Evolutionary conservation across 2,113 vertebrate species (phyloP).

Genomic region (Lepus europaeus): DNA sequence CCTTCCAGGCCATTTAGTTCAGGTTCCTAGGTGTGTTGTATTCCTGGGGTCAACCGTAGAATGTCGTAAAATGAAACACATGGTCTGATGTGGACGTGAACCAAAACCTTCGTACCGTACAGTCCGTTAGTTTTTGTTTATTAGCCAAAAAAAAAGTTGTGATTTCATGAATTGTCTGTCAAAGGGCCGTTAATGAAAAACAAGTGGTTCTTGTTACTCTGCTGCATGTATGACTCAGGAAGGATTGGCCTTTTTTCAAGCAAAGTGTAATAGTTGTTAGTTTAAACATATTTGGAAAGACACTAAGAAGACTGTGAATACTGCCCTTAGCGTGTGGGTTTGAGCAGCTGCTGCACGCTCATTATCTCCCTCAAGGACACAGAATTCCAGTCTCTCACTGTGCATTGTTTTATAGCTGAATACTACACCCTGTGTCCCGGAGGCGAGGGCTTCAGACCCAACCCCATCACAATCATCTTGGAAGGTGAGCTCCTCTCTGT

Average conservation of each 20-base stretch:
- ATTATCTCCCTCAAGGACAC: not conserved
- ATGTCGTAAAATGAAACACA: not conserved
- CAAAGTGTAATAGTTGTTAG: not conserved
- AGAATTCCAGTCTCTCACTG: not conserved
- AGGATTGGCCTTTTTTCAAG: not conserved
- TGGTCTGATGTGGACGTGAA: not conserved
- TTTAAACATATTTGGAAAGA: not conserved
- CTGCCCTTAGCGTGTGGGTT: not conserved
- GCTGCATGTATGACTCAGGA: not conserved
- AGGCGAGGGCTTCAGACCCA: constrained; percentile 93
- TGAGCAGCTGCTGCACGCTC: not conserved
- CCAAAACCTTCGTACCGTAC: not conserved
- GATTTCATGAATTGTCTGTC: not conserved
- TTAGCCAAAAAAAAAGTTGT: constrained; percentile 7
- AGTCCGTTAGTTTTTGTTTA: constrained; percentile 24
- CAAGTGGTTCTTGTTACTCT: constrained; percentile 10
- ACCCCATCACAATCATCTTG: constrained; percentile 93
- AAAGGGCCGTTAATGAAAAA: constrained; percentile 37
- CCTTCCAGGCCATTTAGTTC: constrained; percentile 42
- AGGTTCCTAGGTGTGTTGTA: not conserved
- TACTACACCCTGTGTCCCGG: constrained; percentile 93
- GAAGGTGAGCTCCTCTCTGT: constrained; percentile 88
- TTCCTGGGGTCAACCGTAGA: not conserved
- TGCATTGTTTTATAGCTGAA: constrained; percentile 86
- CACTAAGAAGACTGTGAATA: not conserved